Conservation (phyloP, 1,140 invertebrate species). For the Drosophila azteca region DNA sequence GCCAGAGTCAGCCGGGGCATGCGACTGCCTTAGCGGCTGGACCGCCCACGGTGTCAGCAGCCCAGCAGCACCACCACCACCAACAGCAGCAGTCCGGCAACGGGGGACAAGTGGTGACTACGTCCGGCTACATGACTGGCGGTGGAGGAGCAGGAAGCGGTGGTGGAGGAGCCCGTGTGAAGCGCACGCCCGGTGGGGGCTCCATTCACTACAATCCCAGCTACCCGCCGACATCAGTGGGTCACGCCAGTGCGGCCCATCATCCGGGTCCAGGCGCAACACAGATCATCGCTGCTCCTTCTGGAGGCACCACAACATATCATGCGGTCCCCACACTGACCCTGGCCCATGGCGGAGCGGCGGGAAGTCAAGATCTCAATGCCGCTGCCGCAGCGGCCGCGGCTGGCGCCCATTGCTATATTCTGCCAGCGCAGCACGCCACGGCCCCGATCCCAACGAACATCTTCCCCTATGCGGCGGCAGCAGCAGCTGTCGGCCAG, state of each 20-base stretch:
- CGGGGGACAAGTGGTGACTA: no score
- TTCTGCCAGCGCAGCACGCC: conserved; percentile 76
- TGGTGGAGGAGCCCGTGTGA: conserved; percentile 60
- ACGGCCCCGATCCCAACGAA: conserved; percentile 79
- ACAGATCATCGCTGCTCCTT: conserved; percentile 53
- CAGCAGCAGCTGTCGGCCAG: conserved; percentile 44
- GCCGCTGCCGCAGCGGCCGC: conserved; percentile 55
- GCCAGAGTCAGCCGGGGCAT: conserved; percentile 48
- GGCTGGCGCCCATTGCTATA: conserved; percentile 69
- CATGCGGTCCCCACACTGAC: conserved; percentile 80
- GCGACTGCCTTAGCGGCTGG: conserved; percentile 63
- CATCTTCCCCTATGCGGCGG: conserved; percentile 76
- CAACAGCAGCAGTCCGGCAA: conserved; percentile 14
- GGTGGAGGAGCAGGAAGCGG: conserved; percentile 17
- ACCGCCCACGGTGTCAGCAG: conserved; percentile 57
- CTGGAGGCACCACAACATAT: conserved; percentile 76
- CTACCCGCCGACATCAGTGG: conserved; percentile 51
- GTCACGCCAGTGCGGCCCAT: conserved; percentile 42
- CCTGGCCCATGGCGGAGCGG: conserved; percentile 68
- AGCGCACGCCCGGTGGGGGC: conserved; percentile 71
- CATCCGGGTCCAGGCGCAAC: conserved; percentile 61
- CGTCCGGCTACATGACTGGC: conserved; percentile 7
- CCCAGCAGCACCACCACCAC: conserved; percentile 49
- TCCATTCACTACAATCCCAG: conserved; percentile 72
- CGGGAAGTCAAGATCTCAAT: conserved; percentile 69